These are phyloP conservation scores for Oryzias dopingdopingensis DNA, from an alignment of 2,797 vertebrate genomes.

Conservation along the genomic window DNA sequence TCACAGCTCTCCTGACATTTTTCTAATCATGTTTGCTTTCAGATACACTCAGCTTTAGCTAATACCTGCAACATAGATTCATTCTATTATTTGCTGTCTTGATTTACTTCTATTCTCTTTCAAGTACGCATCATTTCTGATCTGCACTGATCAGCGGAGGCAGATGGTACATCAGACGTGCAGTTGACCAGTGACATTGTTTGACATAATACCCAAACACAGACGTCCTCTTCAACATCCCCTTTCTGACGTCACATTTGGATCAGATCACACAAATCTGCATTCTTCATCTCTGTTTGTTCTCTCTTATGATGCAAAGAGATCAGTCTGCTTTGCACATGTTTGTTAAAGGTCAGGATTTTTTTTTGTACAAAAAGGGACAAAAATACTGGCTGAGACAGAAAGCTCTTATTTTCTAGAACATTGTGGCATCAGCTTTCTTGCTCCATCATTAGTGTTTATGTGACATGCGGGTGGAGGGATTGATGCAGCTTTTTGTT, in stretches of 20 bases:
- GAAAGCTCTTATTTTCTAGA: slow-evolving; percentile 50
- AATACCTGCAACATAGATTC: too few species aligned
- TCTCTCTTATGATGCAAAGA: slow-evolving; percentile 37
- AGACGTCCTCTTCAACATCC: slow-evolving; percentile 45
- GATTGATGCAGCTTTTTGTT: slow-evolving; percentile 50
- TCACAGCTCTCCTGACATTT: too few species aligned
- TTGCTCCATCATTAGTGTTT: slow-evolving; percentile 38
- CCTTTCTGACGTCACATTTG: slow-evolving; percentile 40
- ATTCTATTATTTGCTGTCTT: slow-evolving; percentile 1
- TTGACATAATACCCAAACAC: slow-evolving; percentile 72
- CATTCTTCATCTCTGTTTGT: slow-evolving; percentile 20
- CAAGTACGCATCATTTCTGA: slow-evolving; percentile 42
- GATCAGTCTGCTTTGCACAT: slow-evolving; percentile 36
- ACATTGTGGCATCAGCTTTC: slow-evolving; percentile 43
- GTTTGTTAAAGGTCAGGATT: slow-evolving; percentile 42
- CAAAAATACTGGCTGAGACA: slow-evolving; percentile 37
- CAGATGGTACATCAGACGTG: slow-evolving; percentile 64
- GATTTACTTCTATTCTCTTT: slow-evolving; percentile 38
- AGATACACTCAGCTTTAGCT: too few species aligned
- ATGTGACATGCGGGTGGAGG: slow-evolving; percentile 26
- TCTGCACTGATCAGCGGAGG: slow-evolving; percentile 32
- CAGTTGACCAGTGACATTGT: slow-evolving; percentile 64
- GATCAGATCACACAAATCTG: slow-evolving; percentile 46
- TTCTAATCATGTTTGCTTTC: too few species aligned
- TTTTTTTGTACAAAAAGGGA: background rate